Conservation (phyloP, 2,113 vertebrate species). For the Menura novaehollandiae region DNA sequence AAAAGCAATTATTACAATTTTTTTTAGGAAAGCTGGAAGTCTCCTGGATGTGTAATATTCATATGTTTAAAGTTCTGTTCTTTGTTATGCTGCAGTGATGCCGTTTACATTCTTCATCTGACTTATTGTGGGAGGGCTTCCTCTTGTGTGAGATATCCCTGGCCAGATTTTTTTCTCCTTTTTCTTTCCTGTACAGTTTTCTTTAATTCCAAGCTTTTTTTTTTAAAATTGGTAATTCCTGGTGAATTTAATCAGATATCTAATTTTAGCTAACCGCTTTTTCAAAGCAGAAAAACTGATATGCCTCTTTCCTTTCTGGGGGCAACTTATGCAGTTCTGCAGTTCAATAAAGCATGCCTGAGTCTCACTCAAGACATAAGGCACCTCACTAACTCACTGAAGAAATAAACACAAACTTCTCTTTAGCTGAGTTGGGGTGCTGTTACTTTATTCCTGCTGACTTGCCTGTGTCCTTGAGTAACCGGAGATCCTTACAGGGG, state of each 20-base stretch:
- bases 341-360: neutral
- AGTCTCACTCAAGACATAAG: neutral
- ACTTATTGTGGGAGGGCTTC: neutral
- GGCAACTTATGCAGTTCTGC: neutral
- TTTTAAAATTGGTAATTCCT: neutral
- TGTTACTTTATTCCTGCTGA: neutral
- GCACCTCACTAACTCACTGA: neutral
- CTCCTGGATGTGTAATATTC: neutral
- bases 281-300: neutral
- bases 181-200: neutral
- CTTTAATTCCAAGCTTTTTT: neutral
- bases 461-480: neutral
- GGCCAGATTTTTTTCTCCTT: neutral
- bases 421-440: neutral
- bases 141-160: neutral
- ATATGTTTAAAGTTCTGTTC: neutral
- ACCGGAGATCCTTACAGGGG: neutral
- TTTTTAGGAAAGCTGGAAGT: neutral
- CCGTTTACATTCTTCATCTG: neutral
- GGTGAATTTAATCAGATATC: neutral
- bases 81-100: neutral
- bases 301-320: neutral
- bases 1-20: neutral
- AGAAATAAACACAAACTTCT: neutral
- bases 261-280: neutral